Conservation (phyloP, 2,113 vertebrate genomes). For the Myotis davidii region DNA sequence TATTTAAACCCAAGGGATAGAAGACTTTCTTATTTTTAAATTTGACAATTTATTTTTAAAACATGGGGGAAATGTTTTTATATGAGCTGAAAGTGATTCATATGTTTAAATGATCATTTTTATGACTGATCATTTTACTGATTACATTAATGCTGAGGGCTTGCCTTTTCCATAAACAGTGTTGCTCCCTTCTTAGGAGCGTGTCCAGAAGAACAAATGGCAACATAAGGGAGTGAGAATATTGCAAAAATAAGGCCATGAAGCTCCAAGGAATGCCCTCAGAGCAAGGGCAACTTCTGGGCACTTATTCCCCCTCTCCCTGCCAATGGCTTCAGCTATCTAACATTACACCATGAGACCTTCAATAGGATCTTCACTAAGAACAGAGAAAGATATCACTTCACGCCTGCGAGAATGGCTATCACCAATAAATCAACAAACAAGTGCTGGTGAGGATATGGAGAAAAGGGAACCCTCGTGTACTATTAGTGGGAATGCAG, state of each 20-base stretch:
- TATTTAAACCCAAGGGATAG: neutral
- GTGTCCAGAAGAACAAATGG: constrained; percentile 61
- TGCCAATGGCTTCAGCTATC: neutral
- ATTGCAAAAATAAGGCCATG: constrained; percentile 24
- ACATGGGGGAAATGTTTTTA: neutral
- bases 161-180: constrained; percentile 65
- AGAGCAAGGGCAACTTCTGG: neutral
- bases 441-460: neutral
- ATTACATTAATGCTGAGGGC: constrained; percentile 65
- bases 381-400: neutral
- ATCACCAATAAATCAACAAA: neutral
- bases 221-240: neutral
- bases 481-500: neutral
- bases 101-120: constrained; percentile 41
- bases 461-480: neutral
- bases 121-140: constrained; percentile 34
- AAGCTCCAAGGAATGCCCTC: neutral
- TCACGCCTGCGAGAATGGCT: neutral
- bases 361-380: neutral
- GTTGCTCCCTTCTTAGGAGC: constrained; percentile 67
- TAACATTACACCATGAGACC: neutral
- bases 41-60: constrained; percentile 38
- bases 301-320: neutral
- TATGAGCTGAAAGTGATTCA: neutral
- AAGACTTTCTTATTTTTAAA: neutral